A percentile compares a stretch with the other conserved stretches of the same genome.
phyloP scores from a whole-genome alignment of 2,888 invertebrate species.

The Hylaea fasciaria region DNA sequence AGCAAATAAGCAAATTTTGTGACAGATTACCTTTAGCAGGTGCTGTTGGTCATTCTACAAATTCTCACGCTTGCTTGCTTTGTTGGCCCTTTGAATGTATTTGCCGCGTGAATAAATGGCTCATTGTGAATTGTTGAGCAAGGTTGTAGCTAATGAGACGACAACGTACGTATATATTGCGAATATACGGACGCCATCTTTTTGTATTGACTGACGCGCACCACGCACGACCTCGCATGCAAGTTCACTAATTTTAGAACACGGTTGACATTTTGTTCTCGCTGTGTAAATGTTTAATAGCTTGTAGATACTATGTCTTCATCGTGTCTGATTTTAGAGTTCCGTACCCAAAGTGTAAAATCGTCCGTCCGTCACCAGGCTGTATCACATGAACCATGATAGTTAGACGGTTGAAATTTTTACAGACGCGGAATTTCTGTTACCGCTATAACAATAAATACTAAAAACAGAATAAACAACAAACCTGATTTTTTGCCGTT shows the following conservation, averaged over 20 bases:
- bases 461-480: too few species aligned
- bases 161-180: constrained; percentile 66
- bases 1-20: constrained; percentile 20
- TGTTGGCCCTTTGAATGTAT: constrained; percentile 65
- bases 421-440: too few species aligned
- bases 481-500: too few species aligned
- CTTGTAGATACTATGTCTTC: not conserved
- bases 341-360: too few species aligned
- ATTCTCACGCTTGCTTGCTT: constrained; percentile 63
- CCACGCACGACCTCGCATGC: constrained; percentile 63
- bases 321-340: too few species aligned
- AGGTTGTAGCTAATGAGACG: constrained; percentile 70
- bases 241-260: constrained; percentile 74
- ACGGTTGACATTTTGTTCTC: constrained; percentile 59
- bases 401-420: too few species aligned
- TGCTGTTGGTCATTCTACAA: constrained; percentile 37
- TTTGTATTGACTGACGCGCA: constrained; percentile 68
- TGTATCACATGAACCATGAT: not conserved
- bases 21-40: constrained; percentile 28
- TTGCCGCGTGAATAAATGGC: constrained; percentile 60
- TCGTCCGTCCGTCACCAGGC: too few species aligned
- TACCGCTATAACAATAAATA: too few species aligned
- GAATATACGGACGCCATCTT: constrained; percentile 74
- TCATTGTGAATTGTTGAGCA: constrained; percentile 70
- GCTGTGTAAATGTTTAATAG: constrained; percentile 4